Base-by-base conservation (phyloP, 2,797 vertebrate genomes). In the Onychomys torridus region DNA sequence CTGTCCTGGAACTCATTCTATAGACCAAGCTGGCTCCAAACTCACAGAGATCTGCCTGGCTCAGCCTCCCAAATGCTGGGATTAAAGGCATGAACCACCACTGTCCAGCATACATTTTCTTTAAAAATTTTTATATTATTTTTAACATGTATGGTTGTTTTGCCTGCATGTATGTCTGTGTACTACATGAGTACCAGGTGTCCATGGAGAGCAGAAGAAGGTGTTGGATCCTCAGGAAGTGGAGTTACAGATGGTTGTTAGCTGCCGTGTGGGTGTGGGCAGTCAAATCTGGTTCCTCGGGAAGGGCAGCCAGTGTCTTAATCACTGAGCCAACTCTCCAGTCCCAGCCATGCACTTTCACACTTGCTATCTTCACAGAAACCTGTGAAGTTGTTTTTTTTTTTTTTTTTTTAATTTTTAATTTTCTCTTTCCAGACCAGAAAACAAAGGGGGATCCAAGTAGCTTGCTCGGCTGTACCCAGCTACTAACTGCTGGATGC, bases 401-500 rank as follows among this genome's bases (percentile, higher is more conserved):
- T 59, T 27, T 32, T 69, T 32, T 49, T 49, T 6, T 49, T 49
- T 49, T 49, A 8, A 7, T 49, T 49, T 49, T 49, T 49, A 49
- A 49, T 14, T 52, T 52, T 14, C 13, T 83, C 27, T 37, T 49
- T 61, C 27, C 40, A 78, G 34, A 90, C 46, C 40, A 73, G 59
- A 88, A 96, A 86, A 81, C 14, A 91, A 89, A 96, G 69, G 43
- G 46, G 59, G 73, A 57, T 43, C 63, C 76, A 7, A 59, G 40
- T 83, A 61, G 32, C 21, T 87, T 91, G 32, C 25, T 27, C 14
- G 78, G 86, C 49, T 82, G 79, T 13, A 88, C n/a, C 14, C 59
- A 85, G 14, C 59, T 90, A 88, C 57, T 93, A 90, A 92, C 73
- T 93, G 52, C 65, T 61, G 46, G 63, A 57, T 77, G 79, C n/a